Conservation (phyloP, 2,888 invertebrate species). For the Clepsis dumicolana region DNA sequence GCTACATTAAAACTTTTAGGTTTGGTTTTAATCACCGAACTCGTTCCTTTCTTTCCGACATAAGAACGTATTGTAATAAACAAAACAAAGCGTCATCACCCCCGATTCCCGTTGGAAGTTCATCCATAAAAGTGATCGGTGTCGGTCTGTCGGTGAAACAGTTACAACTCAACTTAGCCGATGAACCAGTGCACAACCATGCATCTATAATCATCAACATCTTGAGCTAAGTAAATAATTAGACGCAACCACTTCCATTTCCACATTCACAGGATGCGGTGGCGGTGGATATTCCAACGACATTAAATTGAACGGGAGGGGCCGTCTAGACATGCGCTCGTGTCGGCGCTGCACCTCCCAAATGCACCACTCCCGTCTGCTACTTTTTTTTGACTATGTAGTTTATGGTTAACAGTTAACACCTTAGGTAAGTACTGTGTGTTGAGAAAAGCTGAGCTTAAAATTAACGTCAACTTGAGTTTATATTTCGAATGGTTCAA, state of each 20-base stretch:
- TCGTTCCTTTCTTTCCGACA: too few species aligned
- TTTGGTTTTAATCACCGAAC: too few species aligned
- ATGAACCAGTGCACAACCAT: background rate
- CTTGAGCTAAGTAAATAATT: slow-evolving; percentile 10
- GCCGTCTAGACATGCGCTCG: slow-evolving; percentile 20
- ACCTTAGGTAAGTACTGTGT: too few species aligned
- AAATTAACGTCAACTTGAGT: too few species aligned
- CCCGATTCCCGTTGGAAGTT: background rate
- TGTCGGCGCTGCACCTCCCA: slow-evolving; percentile 12
- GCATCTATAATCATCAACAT: background rate
- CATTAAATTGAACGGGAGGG: slow-evolving; percentile 3
- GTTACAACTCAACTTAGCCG: background rate
- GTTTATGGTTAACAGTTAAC: slow-evolving; percentile 1
- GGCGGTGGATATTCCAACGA: background rate
- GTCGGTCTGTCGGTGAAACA: too few species aligned
- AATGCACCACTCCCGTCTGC: slow-evolving; percentile 18
- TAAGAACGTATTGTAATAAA: background rate
- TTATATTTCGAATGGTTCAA: too few species aligned
- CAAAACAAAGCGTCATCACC: background rate
- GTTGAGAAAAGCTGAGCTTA: too few species aligned
- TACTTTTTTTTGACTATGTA: background rate
- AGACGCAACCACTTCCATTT: background rate
- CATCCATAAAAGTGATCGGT: background rate
- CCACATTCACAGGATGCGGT: slow-evolving; percentile 2
- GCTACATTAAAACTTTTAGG: too few species aligned